phyloP scores from a whole-genome alignment of 1,140 invertebrate species.

The Rhopalosiphum maidis region DNA sequence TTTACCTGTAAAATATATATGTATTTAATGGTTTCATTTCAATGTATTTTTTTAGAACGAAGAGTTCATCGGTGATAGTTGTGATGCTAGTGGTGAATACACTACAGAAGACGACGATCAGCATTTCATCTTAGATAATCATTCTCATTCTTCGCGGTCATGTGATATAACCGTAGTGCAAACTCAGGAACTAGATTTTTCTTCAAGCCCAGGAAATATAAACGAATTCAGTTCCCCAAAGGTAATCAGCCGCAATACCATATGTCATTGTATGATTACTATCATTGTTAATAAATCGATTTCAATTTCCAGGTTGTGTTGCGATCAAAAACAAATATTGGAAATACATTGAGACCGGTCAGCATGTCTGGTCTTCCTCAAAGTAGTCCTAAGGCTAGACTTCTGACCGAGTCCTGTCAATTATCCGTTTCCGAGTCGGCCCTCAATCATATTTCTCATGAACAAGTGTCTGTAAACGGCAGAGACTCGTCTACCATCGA shows the following conservation, averaged over 20 bases:
- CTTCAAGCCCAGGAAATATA: not conserved
- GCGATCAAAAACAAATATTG: conserved; percentile 65
- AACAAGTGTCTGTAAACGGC: conserved; percentile 47
- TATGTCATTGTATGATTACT: not conserved
- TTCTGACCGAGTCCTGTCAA: conserved; percentile 64
- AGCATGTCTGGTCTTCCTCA: conserved; percentile 56
- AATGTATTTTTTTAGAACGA: conserved; percentile 28
- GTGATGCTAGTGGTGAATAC: conserved; percentile 89
- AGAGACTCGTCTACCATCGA: conserved; percentile 68
- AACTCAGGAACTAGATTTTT: conserved; percentile 24
- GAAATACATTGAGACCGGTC: conserved; percentile 66
- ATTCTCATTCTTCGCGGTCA: conserved; percentile 39
- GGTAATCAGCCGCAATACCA: not conserved
- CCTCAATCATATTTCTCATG: conserved; percentile 68
- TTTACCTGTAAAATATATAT: not conserved
- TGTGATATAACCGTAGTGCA: conserved; percentile 49
- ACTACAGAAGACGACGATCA: conserved; percentile 76
- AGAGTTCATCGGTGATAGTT: conserved; percentile 67
- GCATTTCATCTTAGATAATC: conserved; percentile 43
- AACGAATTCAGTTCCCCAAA: conserved; percentile 25
- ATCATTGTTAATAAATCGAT: not conserved
- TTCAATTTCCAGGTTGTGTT: conserved; percentile 63
- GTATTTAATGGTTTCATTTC: not conserved
- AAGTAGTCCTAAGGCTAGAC: conserved; percentile 62
- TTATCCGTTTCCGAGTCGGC: conserved; percentile 87